Evolutionary conservation across 2,113 vertebrate genomes (phyloP), one percentile per base, ranked within the genome.

Genomic region (Callipepla californica): DNA sequence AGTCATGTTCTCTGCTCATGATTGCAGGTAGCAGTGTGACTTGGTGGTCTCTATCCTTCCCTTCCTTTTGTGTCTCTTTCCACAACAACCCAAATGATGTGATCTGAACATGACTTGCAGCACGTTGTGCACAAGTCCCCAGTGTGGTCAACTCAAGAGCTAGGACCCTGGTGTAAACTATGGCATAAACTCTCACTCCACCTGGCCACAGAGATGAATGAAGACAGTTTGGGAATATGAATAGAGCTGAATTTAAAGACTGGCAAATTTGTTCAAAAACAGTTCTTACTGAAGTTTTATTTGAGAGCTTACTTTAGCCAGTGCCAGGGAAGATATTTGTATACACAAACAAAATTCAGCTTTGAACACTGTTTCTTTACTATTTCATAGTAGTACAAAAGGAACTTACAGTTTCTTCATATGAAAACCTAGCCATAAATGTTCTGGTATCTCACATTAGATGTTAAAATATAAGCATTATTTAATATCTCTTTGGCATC

Each of bases 151-250:
- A 45, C 21, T 50, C 23, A 55, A 32, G 42, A 34, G 5, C 32
- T 30, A 10, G 11, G 40, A 40, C 6, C 4, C 1, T 23, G 32
- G 30, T 1, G 0, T n/a, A 13, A 82, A 42, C 57, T 1, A 0
- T 76, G 44, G 7, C 11, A 9, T 26, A 6, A 59, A 21, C 8
- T 70, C 47, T 53, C 8, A 30, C 4, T 74, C n/a, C 28, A 28
- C 85, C 53, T 76, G 18, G 21, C 80, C 32, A 23, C 23, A 79
- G 13, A 0, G 4, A 15, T 6, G 4, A 21, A n/a, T 44, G 40
- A 86, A 86, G 25, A 26, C 3, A 6, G 13, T 13, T 25, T 88
- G 40, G 72, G 59, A 85, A 22, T 53, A 47, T 26, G 26, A 40
- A 36, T 28, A 68, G 28, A 62, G 4, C 5, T 78, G 22, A 84